These are phyloP conservation scores for Idaea dimidiata DNA, from an alignment of 2,888 invertebrate species.

Conservation along the genomic window DNA sequence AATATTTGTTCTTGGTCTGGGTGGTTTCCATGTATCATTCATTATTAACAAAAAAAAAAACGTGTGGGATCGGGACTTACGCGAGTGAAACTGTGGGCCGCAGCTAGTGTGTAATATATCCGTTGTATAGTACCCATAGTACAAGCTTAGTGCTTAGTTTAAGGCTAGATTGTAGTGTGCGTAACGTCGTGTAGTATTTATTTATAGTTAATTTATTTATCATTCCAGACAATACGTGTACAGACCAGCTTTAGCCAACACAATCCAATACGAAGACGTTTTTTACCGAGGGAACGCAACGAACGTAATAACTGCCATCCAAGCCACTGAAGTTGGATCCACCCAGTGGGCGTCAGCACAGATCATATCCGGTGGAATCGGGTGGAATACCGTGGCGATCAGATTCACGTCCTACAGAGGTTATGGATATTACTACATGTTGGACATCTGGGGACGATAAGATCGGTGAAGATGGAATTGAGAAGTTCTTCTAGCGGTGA, in stretches of 20 bases:
- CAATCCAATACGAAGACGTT: constrained; percentile 57
- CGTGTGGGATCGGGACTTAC: no score
- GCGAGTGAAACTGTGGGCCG: no score
- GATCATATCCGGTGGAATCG: constrained; percentile 46
- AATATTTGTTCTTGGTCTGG: no score
- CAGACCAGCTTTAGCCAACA: constrained; percentile 39
- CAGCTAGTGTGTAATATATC: no score
- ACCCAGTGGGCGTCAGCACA: constrained; percentile 51
- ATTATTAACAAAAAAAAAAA: constrained; percentile 1
- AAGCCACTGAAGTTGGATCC: constrained; percentile 50
- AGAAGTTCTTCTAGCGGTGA: no score
- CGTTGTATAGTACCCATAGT: no score
- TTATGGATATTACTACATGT: constrained; percentile 56
- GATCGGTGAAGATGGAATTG: no score
- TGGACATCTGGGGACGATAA: constrained; percentile 60
- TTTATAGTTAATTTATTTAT: no score
- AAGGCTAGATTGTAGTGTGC: no score
- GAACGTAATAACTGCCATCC: constrained; percentile 49
- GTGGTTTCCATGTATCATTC: no score
- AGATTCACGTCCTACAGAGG: constrained; percentile 51
- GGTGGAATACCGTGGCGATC: constrained; percentile 47
- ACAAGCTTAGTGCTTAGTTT: no score
- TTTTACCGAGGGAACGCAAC: constrained; percentile 47
- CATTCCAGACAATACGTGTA: constrained; percentile 43
- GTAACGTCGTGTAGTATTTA: no score